Base-by-base conservation (phyloP, 2,113 vertebrate genomes). In the Copsychus sechellarum region DNA sequence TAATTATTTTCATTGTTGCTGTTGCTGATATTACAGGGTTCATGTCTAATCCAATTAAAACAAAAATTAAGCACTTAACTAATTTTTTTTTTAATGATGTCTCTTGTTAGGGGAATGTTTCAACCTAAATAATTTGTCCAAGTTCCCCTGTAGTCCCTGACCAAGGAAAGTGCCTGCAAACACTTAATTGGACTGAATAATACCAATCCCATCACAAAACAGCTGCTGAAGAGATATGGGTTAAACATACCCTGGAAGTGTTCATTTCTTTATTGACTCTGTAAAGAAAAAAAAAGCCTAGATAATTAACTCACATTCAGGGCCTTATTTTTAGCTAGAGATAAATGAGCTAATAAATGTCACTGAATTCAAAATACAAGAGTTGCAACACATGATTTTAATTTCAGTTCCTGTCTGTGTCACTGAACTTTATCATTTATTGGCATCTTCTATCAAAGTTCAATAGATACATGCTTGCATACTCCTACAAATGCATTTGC, bases 391-490 rank as follows among this genome's bases (percentile, higher is more conserved):
- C 6, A 20, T 25, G 16, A 50, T 56, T 87, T 80, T 57, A 13
- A 38, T 84, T 67, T 81, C 86, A 67, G 34, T 92, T 88, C 73
- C 40, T 86, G 22, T 67, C 60, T 21, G 50, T 85, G 88, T 80
- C 86, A 90, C 50, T 87, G 86, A 93, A 72, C 54, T 77, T 95
- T 87, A 65, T 88, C 7, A 38, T 81, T 92, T 74, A 78, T 65
- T 92, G 77, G 11, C 25, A 79, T 53, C 31, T 81, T 92, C 89
- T 79, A 31, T 31, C 81, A 51, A 74, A 91, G 77, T 97, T 89
- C 76, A 76, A 16, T n/a, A 91, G 61, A 36, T 10, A 15, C n/a
- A 13, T 4, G 9, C 26, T 71, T 36, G 25, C 54, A 20, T 17
- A 11, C 64, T 92, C 48, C 36, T 65, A 48, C 17, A 76, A 51